phyloP scores from a whole-genome alignment of 2,113 vertebrate genomes.

The Lota lota region DNA sequence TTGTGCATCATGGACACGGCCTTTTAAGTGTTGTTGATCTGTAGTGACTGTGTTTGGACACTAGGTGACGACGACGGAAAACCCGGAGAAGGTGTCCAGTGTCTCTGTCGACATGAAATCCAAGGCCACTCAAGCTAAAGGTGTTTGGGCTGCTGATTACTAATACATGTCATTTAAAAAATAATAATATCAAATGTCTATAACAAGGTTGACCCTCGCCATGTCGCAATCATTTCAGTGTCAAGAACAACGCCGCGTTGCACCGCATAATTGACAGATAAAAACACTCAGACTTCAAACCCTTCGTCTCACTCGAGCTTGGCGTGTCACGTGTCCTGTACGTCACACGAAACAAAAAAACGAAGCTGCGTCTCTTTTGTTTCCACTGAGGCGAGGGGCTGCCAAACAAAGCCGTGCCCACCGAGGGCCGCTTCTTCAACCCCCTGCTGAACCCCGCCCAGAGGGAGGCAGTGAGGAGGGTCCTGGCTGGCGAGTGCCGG shows the following conservation, averaged over 20 bases:
- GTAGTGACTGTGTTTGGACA: conserved; percentile 6
- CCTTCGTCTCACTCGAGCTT: no score
- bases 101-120: conserved; percentile 57
- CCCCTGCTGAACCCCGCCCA: conserved; percentile 82
- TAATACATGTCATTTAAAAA: background rate
- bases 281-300: no score
- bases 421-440: conserved; percentile 80
- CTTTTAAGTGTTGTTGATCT: no score
- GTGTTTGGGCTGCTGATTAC: conserved; percentile 14
- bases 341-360: no score
- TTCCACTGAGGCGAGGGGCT: conserved; percentile 4
- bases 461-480: conserved; percentile 82
- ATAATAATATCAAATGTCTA: background rate
- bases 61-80: conserved; percentile 15
- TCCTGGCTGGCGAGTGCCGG: conserved; percentile 85
- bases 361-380: background rate
- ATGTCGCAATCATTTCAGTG: background rate
- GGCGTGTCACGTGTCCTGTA: no score
- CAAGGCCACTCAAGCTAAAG: conserved; percentile 73
- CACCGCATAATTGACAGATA: no score
- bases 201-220: no score
- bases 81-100: conserved; percentile 6
- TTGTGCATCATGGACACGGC: no score
- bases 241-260: no score
- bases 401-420: conserved; percentile 36